A percentile compares a stretch with the other conserved stretches of the same genome.
Evolutionary conservation across 2,113 vertebrate genomes (phyloP).

Genomic region (Podilymbus podiceps): DNA sequence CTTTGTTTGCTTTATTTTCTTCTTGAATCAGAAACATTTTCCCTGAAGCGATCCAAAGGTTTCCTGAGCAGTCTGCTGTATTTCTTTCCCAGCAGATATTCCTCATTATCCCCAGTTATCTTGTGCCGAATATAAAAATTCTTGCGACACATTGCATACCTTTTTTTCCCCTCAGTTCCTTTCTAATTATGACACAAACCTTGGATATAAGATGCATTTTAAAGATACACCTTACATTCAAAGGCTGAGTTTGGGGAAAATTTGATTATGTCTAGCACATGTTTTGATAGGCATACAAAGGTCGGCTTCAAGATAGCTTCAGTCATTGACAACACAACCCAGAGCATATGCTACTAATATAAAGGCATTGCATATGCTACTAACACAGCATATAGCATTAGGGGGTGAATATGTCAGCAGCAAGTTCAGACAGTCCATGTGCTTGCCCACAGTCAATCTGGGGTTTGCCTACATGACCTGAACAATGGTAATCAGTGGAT

Average conservation of each 20-base stretch:
- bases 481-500: neutral
- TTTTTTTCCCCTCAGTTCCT: neutral
- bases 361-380: neutral
- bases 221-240: neutral
- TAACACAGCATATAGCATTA: neutral
- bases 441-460: neutral
- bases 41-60: neutral
- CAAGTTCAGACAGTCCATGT: neutral
- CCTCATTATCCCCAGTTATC: neutral
- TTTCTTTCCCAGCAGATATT: neutral
- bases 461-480: neutral
- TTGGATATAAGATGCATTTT: neutral
- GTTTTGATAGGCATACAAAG: neutral
- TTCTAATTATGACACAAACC: neutral
- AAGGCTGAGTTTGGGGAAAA: neutral
- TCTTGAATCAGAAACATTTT: neutral
- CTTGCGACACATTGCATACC: fast-evolving
- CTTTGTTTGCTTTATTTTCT: neutral
- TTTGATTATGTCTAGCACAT: neutral
- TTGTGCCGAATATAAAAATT: neutral
- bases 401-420: neutral
- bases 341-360: neutral
- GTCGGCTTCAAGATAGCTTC: neutral
- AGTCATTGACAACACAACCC: neutral
- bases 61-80: neutral